Base-by-base conservation (phyloP, 2,797 vertebrate genomes). In the Takifugu ocellatus region DNA sequence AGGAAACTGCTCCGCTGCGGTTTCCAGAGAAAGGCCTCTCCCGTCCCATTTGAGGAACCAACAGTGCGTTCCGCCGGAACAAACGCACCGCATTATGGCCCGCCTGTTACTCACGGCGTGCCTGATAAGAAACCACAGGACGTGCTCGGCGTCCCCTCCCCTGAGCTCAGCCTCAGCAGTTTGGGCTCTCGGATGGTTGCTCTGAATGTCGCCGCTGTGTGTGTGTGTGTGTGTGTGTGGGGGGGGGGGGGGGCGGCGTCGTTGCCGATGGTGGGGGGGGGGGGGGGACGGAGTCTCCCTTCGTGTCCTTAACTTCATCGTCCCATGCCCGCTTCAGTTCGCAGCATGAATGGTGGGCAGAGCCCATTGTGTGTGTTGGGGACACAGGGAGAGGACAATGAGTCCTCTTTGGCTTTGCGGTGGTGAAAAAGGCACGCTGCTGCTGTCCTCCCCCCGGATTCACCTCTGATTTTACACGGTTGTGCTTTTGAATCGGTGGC, bases 391-490 rank as follows among this genome's bases (percentile, higher is more conserved):
- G 54, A 68, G 72, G 63, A 92, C 91, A 92, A 92, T 86, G 80
- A 77, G 39, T 74, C 74, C 85, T 78, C 84, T 91, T 90, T 74
- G 83, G 82, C 79, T 79, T 54, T 67, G 66, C 8, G 12, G 67
- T 24, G 52, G 64, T 78, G 78, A 86, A 84, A 87, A 91, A 88
- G 79, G 61, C 82, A 72, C 81, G 54, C 76, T 59, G 78, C 75
- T 49, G 70, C 75, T 54, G 88, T 72, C 88, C 88, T 88, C 85
- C 88, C 89, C 88, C 86, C 87, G 73, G 87, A 84, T 91, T 85
- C 84, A 75, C 72, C 78, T 68, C 88, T 85, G 83, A 92, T 92
- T 92, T 92, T 90, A 91, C 90, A 93, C 90, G 87, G 88, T 89
- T 88, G 84, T 81, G 90, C 91, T 88, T 88, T 90, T 84, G 87